Conservation (phyloP, 2,113 vertebrate genomes). For the Paradoxurus hermaphroditus region DNA sequence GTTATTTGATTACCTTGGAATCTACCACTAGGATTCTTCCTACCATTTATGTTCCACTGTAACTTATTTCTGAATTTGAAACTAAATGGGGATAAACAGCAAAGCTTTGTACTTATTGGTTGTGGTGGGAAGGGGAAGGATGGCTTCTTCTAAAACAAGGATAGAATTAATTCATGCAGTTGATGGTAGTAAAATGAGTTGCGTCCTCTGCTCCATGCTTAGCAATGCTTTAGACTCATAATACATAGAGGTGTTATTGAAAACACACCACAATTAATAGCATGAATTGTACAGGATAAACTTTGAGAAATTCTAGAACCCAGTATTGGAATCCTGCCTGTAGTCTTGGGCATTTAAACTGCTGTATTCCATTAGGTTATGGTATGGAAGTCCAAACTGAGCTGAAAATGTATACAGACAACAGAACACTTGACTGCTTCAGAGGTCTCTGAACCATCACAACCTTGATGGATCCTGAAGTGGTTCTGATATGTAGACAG, state of each 20-base stretch:
- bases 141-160: not conserved
- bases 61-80: conserved; percentile 8
- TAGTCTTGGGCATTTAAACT: not conserved
- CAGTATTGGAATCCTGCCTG: not conserved
- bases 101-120: not conserved
- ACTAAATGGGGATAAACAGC: not conserved
- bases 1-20: not conserved
- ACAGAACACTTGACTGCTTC: not conserved
- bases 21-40: not conserved
- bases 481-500: not conserved
- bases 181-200: not conserved
- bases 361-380: not conserved
- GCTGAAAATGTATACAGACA: not conserved
- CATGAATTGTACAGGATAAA: not conserved
- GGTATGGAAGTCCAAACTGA: not conserved
- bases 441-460: too few relatives aligned
- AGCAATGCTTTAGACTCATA: not conserved
- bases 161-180: not conserved
- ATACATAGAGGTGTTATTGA: not conserved
- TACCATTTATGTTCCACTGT: too few relatives aligned
- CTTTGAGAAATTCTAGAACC: not conserved
- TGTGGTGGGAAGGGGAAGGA: not conserved
- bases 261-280: not conserved
- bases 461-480: not conserved
- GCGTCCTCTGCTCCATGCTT: not conserved